Conservation (phyloP, 2,113 vertebrate genomes). For the Anarrhichthys ocellatus region DNA sequence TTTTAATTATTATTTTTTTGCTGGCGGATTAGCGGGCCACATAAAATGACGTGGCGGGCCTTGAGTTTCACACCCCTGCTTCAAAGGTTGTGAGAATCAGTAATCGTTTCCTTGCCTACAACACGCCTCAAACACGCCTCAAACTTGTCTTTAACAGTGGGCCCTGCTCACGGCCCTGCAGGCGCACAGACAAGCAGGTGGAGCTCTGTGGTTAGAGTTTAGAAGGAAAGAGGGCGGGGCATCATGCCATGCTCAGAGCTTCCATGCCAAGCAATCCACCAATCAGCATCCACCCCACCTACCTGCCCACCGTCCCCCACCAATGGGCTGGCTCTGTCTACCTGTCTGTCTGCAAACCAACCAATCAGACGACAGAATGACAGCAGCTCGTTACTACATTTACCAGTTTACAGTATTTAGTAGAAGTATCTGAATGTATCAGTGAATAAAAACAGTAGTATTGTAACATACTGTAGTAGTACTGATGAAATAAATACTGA, state of each 20-base stretch:
- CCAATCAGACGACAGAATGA: slow-evolving; percentile 80
- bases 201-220: slow-evolving; percentile 30
- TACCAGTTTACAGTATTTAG: slow-evolving; percentile 8
- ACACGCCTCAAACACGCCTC: no score
- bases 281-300: slow-evolving; percentile 76
- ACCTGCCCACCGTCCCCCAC: slow-evolving; percentile 84
- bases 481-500: not conserved
- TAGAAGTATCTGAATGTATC: no score
- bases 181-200: slow-evolving; percentile 5
- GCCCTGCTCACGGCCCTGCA: no score
- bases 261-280: slow-evolving; percentile 79
- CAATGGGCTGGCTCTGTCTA: slow-evolving; percentile 82
- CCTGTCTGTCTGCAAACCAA: slow-evolving; percentile 85
- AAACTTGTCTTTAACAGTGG: no score
- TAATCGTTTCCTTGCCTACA: not conserved
- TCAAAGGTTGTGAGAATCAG: no score
- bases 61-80: no score
- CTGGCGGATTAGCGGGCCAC: no score
- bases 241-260: slow-evolving; percentile 81
- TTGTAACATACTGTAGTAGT: no score
- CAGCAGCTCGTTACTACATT: slow-evolving; percentile 14
- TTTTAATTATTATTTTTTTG: no score
- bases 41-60: no score
- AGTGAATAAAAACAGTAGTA: no score
- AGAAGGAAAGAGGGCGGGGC: slow-evolving; percentile 39